phyloP scores from a whole-genome alignment of 2,113 vertebrate genomes.

The Prunella fulvescens region DNA sequence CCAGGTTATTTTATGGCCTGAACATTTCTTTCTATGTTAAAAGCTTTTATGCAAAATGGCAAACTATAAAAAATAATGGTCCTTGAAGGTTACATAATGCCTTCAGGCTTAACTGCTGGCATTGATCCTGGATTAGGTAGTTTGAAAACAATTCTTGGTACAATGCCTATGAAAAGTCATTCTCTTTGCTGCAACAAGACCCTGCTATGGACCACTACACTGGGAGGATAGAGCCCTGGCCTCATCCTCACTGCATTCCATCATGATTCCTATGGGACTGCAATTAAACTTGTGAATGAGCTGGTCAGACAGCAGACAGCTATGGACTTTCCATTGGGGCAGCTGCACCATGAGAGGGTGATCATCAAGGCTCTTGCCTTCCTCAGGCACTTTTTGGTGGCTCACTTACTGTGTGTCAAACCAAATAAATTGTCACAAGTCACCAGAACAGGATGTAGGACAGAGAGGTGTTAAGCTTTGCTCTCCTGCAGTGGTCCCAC shows the following conservation, averaged over 20 bases:
- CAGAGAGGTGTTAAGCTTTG: neutral
- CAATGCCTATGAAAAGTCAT: neutral
- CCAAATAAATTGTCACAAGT: neutral
- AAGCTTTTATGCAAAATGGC: neutral
- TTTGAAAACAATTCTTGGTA: neutral
- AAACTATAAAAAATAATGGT: neutral
- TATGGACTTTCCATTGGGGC: neutral
- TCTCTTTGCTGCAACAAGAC: neutral
- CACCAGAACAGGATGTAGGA: neutral
- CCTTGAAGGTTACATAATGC: neutral
- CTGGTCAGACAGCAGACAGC: neutral
- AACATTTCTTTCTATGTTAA: neutral
- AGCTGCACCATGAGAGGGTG: neutral
- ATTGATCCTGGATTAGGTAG: neutral
- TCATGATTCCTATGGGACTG: neutral
- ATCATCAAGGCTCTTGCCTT: neutral
- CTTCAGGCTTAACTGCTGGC: neutral
- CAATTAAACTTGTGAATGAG: neutral
- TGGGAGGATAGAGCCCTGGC: neutral
- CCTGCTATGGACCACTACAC: accelerated
- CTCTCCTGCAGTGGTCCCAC: accelerated
- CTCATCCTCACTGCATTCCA: neutral
- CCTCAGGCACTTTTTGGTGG: neutral
- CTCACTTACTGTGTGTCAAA: neutral
- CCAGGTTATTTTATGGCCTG: neutral